Evolutionary conservation across 2,797 vertebrate genomes (phyloP), one percentile per base, ranked within the genome.

Genomic region (Sebastolobus altivelis): DNA sequence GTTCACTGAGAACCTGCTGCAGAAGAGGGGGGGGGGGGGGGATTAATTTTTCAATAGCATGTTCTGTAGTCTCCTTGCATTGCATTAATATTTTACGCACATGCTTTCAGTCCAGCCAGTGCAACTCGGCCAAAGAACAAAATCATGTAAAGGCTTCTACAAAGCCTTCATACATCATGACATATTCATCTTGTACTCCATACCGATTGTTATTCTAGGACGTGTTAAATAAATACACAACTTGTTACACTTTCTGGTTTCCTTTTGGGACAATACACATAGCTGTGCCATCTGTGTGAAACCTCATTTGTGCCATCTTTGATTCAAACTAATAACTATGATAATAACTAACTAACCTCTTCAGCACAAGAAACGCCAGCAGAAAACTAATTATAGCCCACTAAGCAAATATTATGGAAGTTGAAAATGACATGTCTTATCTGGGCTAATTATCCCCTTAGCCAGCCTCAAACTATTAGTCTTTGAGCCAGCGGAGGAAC

Each of bases 1-100:
- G 46, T 11, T 80, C 67, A 58, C 72, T 43, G 49, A 29, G 70
- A 72, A 69, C 59, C 67, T 65, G 54, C 82, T 67, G 81, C 29
- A 56, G 67, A 76, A 61, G 71, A 76, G 31, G 20, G 20, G 1
- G 25, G 25, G 25, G 25, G 25, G 25, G 11, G 5, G 16, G 2
- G 58, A 90, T 93, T 11, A 35, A 93, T 94, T 79, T 95, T 94
- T 92, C 77, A 95, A 40, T 60, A 87, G 69, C 82, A 79, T 83
- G 81, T 88, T 79, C 82, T 58, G 18, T 80, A 75, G 80, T 76
- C 70, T 90, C 46, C 80, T 75, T 71, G 65, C 76, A 40, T 66
- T 13, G 4, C 67, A 75, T 95, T 71, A 92, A 93, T 94, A 90
- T 92, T 94, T 92, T 6, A 95, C 70, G 56, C n/a, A 65, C 62